Conservation (phyloP, 2,797 vertebrate genomes). For the Cossypha heuglini region DNA sequence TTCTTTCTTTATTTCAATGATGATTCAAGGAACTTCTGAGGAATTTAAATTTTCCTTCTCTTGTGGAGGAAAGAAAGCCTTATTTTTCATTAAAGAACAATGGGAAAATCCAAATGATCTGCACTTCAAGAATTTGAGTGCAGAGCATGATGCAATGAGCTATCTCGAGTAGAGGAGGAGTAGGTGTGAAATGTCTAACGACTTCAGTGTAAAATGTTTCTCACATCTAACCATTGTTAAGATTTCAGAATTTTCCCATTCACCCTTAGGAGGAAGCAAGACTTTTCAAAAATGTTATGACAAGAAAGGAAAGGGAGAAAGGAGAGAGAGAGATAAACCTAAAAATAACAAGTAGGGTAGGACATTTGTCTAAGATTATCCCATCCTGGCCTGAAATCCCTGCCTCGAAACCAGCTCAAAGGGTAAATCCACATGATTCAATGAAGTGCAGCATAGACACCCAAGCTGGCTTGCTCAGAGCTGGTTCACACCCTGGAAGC, state of each 20-base stretch:
- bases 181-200: neutral
- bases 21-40: neutral
- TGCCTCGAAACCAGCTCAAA: neutral
- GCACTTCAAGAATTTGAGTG: neutral
- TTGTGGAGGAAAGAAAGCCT: neutral
- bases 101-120: neutral
- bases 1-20: neutral
- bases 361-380: neutral
- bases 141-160: neutral
- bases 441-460: rapidly evolving
- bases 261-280: neutral
- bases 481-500: neutral
- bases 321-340: neutral
- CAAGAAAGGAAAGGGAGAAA: neutral
- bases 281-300: neutral
- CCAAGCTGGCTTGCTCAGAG: neutral
- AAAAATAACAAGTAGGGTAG: neutral
- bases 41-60: neutral
- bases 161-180: neutral
- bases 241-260: neutral
- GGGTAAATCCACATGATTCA: neutral
- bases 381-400: neutral
- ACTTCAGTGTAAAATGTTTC: neutral
- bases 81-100: neutral
- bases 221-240: neutral